Evolutionary conservation across 1,140 invertebrate species (phyloP), one percentile per base, ranked within the genome.

Genomic region (Hycleus phaleratus): DNA sequence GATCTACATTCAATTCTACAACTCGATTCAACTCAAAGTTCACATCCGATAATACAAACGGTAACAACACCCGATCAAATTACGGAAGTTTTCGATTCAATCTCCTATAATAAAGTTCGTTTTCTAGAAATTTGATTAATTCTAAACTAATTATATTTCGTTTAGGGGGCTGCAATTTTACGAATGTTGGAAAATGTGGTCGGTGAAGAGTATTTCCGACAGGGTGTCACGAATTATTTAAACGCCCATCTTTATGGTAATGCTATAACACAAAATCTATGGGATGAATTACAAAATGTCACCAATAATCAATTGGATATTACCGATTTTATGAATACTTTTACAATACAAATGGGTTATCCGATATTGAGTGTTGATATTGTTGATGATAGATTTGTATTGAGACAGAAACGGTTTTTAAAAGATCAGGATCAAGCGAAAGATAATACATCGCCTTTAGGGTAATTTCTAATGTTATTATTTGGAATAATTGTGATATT

Each of bases 321-420:
- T 4, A 82, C 82, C 0, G 71, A 79, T 11, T 86, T 97, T 46
- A 91, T 97, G 88, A 84, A 93, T 62, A 94, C 91, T 0, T 98
- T 93, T 91, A 94, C 90, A 0, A 78, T 82, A 39, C 94, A 97
- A 77, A 95, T 91, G 86, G 94, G 94, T 5, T 91, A 86, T 63
- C 94, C 95, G 0, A 79, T 95, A 0, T 74, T 97, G 0, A 82
- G 76, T 2, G 83, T 91, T 2, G 74, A 60, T 1, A 75, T 72
- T 48, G 66, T 74, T 32, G 75, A 74, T 26, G 64, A 72, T n/a
- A 71, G 69, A 18, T 84, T 82, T 46, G 76, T 74, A 2, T 74
- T 94, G 0, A 86, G 78, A 0, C 90, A 94, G 66, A 78, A 83
- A 58, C 72, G 90, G 60, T 94, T 90, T 68, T 75, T 92, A 0